These are phyloP conservation scores for Ammodytes dubius DNA, from an alignment of 2,113 vertebrate species.

Conservation along the genomic window DNA sequence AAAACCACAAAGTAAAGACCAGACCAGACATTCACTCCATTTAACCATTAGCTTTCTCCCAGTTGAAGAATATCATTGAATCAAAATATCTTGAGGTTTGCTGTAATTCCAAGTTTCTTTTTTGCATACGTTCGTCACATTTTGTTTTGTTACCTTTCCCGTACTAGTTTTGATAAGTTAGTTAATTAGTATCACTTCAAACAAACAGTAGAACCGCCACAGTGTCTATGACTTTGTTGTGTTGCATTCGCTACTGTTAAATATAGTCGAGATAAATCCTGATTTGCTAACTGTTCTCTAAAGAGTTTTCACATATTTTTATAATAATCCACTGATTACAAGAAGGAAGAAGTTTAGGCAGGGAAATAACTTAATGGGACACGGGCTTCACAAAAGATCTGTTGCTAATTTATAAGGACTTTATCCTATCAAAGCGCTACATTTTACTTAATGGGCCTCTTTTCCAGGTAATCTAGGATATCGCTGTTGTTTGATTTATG, in stretches of 20 bases:
- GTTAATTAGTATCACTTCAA: too few relatives aligned
- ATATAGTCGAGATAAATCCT: too few relatives aligned
- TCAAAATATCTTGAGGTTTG: background rate
- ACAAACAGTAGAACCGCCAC: background rate
- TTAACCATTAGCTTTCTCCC: background rate
- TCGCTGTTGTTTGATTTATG: background rate
- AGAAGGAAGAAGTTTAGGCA: background rate
- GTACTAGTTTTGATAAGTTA: background rate
- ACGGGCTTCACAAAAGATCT: background rate
- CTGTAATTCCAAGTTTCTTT: background rate
- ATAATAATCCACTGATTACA: conserved; percentile 32
- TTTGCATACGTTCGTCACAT: background rate
- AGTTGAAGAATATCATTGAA: background rate
- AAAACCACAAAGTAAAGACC: background rate
- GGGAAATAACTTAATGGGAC: background rate
- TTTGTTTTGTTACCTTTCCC: background rate
- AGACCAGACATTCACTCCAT: background rate
- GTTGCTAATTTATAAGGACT: conserved; percentile 4
- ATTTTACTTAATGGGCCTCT: conserved; percentile 1
- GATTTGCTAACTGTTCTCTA: background rate
- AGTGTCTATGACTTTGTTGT: background rate
- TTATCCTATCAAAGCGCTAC: background rate
- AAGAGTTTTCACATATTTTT: conserved; percentile 1
- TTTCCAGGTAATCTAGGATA: conserved; percentile 3
- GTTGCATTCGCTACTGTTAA: too few relatives aligned